Conservation (phyloP, 2,797 vertebrate species). For the Darevskia mixta region DNA sequence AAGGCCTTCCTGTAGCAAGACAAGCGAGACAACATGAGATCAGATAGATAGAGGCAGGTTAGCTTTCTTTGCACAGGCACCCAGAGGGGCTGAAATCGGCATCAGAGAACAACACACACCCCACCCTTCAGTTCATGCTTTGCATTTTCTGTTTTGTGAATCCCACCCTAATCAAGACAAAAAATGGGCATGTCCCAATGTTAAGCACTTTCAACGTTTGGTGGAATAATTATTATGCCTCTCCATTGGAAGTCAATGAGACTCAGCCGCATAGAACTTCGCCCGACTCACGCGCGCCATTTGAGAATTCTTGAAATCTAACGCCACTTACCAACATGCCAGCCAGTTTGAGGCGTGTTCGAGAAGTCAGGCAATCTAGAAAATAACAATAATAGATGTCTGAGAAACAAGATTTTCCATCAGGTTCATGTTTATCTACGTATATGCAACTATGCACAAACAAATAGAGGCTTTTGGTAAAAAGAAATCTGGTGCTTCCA, state of each 20-base stretch:
- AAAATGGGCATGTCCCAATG: background rate
- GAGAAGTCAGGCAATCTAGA: slow-evolving; percentile 89
- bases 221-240: background rate
- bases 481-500: background rate
- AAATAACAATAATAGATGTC: slow-evolving; percentile 45
- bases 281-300: background rate
- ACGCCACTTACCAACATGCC: slow-evolving; percentile 91
- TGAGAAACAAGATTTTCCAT: slow-evolving; percentile 1
- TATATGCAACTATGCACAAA: background rate
- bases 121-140: background rate
- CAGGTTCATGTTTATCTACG: background rate
- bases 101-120: background rate
- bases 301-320: slow-evolving; percentile 42
- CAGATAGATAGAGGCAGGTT: slow-evolving; percentile 11
- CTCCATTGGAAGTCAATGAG: background rate
- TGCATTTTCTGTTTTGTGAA: background rate
- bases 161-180: slow-evolving; percentile 18
- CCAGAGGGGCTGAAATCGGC: background rate
- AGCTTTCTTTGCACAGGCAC: background rate
- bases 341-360: slow-evolving; percentile 88
- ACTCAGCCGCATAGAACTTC: background rate
- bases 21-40: slow-evolving; percentile 32
- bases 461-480: background rate
- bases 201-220: background rate
- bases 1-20: slow-evolving; percentile 86